Evolutionary conservation across 2,888 invertebrate genomes (phyloP).

Genomic region (Sinhomidia bicolor): DNA sequence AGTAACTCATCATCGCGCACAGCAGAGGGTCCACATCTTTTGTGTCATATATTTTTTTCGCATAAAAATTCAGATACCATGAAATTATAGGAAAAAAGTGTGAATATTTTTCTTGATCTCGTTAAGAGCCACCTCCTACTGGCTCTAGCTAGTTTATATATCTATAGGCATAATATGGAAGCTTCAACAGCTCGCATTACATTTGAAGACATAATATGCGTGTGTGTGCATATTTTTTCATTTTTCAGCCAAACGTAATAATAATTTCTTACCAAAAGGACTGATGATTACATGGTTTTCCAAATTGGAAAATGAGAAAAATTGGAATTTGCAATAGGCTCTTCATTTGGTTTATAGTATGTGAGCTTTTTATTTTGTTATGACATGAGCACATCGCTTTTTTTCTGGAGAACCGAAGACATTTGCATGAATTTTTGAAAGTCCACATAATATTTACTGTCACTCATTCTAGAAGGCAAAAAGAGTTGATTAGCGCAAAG

Average conservation of each 20-base stretch:
- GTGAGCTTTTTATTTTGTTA: slow-evolving; percentile 34
- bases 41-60: slow-evolving; percentile 58
- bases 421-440: slow-evolving; percentile 40
- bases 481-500: slow-evolving; percentile 1
- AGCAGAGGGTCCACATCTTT: slow-evolving; percentile 65
- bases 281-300: slow-evolving; percentile 41
- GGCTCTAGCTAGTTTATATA: slow-evolving; percentile 47
- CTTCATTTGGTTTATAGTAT: too few relatives aligned
- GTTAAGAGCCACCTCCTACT: slow-evolving; percentile 62
- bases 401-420: slow-evolving; percentile 45
- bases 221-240: slow-evolving; percentile 15
- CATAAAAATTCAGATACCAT: slow-evolving; percentile 65
- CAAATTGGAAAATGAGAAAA: slow-evolving; percentile 39
- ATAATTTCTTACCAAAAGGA: slow-evolving; percentile 9
- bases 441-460: slow-evolving; percentile 49
- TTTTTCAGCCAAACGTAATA: background rate
- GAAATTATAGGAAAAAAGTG: slow-evolving; percentile 65
- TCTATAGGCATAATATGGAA: background rate
- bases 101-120: slow-evolving; percentile 67
- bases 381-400: slow-evolving; percentile 39
- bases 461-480: slow-evolving; percentile 26
- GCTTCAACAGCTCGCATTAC: background rate
- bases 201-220: background rate
- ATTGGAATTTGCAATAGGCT: slow-evolving; percentile 45
- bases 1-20: slow-evolving; percentile 65